Conservation (phyloP, 1,140 invertebrate genomes). For the Pemphigus obesinymphae region DNA sequence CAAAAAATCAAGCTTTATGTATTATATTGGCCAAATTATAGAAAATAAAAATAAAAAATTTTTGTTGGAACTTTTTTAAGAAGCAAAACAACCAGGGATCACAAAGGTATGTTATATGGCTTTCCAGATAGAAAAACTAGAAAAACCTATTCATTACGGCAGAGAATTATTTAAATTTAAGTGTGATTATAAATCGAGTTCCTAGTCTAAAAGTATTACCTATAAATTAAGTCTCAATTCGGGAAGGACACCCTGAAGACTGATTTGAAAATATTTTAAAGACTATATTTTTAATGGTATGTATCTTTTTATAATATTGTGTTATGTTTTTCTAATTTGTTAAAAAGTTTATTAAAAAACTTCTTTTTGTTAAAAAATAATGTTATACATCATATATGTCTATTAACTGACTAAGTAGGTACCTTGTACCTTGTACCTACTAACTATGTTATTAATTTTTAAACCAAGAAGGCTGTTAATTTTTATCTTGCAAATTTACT, state of each 20-base stretch:
- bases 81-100: not conserved
- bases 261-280: not conserved
- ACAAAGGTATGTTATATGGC: slow-evolving; percentile 35
- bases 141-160: not conserved
- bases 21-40: slow-evolving; percentile 16
- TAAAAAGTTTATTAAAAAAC: not conserved
- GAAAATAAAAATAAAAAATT: not conserved
- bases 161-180: slow-evolving; percentile 37
- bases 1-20: not conserved
- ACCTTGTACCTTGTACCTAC: too few species aligned
- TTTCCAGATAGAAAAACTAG: slow-evolving; percentile 35
- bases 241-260: not conserved
- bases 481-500: too few species aligned
- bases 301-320: not conserved
- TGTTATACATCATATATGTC: too few species aligned
- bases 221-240: not conserved
- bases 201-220: not conserved
- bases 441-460: too few species aligned
- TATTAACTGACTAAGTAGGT: too few species aligned
- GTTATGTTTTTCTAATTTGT: not conserved
- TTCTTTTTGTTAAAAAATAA: too few species aligned
- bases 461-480: too few species aligned
- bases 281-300: not conserved
- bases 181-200: not conserved
- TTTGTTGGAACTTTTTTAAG: slow-evolving; percentile 27